Conservation (phyloP, 2,888 invertebrate genomes). For the Andrena bucephala region DNA sequence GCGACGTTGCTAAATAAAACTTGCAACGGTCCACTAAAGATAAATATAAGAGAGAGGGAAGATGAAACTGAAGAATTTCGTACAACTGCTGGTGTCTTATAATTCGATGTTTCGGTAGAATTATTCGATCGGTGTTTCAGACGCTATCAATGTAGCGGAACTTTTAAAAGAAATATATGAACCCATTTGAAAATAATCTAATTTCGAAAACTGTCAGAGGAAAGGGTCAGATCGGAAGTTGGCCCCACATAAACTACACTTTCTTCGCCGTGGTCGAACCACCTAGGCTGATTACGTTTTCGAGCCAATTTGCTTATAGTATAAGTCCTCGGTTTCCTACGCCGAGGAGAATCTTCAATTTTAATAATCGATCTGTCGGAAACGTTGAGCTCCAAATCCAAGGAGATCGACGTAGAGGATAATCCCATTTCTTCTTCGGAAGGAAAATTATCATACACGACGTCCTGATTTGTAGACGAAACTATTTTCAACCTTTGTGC, state of each 20-base stretch:
- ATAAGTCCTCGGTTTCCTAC: slow-evolving; percentile 46
- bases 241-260: slow-evolving; percentile 2
- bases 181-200: background rate
- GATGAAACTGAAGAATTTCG: too few species aligned
- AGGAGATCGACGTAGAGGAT: slow-evolving; percentile 6
- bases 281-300: background rate
- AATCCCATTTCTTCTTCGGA: background rate
- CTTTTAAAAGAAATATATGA: background rate
- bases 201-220: slow-evolving; percentile 22
- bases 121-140: too few species aligned
- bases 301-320: slow-evolving; percentile 10
- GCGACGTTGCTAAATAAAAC: background rate
- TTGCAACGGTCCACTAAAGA: background rate
- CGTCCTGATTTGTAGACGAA: background rate
- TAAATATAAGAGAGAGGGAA: too few species aligned
- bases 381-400: slow-evolving; percentile 31
- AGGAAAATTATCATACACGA: background rate
- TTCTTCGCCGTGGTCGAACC: slow-evolving; percentile 9
- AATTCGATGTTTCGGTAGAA: too few species aligned
- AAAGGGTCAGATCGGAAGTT: slow-evolving; percentile 30
- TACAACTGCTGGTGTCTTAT: too few species aligned
- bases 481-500: background rate
- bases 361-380: background rate
- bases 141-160: background rate
- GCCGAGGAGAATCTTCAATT: slow-evolving; percentile 8